These are phyloP conservation scores for Drosophila limbata DNA, from an alignment of 2,888 invertebrate species.

Conservation along the genomic window DNA sequence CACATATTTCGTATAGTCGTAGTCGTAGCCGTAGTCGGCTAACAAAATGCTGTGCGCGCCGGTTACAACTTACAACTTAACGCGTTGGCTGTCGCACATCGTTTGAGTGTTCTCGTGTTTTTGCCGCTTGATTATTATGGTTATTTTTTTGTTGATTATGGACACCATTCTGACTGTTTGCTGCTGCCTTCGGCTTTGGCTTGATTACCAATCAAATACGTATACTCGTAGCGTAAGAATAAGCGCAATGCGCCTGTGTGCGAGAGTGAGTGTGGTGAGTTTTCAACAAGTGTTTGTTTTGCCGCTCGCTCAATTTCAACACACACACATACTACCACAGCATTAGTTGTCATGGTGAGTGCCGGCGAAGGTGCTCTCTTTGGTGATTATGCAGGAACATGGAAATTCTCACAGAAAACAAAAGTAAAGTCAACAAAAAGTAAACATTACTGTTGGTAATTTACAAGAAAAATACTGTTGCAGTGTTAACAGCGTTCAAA, in stretches of 20 bases:
- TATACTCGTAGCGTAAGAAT: slow-evolving; percentile 30
- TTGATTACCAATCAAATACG: slow-evolving; percentile 65
- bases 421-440: slow-evolving; percentile 10
- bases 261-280: slow-evolving; percentile 71
- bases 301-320: slow-evolving; percentile 46
- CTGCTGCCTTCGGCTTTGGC: slow-evolving; percentile 52
- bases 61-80: slow-evolving; percentile 69
- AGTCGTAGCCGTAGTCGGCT: slow-evolving; percentile 11
- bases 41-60: slow-evolving; percentile 48
- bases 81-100: slow-evolving; percentile 68
- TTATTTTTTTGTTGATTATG: slow-evolving; percentile 60
- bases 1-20: slow-evolving; percentile 29
- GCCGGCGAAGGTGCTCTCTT: slow-evolving; percentile 31
- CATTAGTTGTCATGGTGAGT: background rate
- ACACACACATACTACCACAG: slow-evolving; percentile 13
- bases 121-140: slow-evolving; percentile 74
- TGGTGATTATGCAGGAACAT: slow-evolving; percentile 8
- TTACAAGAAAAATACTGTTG: slow-evolving; percentile 11
- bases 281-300: slow-evolving; percentile 72
- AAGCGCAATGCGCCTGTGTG: slow-evolving; percentile 42
- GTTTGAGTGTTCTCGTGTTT: slow-evolving; percentile 71
- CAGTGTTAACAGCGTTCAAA: slow-evolving; percentile 29
- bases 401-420: slow-evolving; percentile 18
- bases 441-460: slow-evolving; percentile 11
- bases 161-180: slow-evolving; percentile 65